Base-by-base conservation (phyloP, 2,888 invertebrate genomes). In the Magallana nippona region DNA sequence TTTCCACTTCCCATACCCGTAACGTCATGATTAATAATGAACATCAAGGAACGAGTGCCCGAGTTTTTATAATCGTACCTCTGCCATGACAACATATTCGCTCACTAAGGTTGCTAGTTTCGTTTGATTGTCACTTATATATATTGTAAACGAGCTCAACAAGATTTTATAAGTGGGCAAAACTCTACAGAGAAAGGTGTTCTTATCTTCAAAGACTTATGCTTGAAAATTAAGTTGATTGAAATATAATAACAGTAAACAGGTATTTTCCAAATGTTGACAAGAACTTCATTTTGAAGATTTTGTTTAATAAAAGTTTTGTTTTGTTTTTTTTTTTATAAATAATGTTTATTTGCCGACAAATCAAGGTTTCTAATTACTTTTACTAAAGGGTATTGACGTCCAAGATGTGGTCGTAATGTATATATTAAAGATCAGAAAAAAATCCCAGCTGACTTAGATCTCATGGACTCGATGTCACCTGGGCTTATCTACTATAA, bases 1-100 rank as follows among this genome's bases (percentile, higher is more conserved):
- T 71, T 22, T 79, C 56, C 15, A 55, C 77, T 60, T 82, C 79
- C 84, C 84, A 84, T 60, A 84, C 58, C 22, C 71, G 32, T 17
- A 82, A 27, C 11, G 82, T 84, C 71, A 71, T 71, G 10, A 71
- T 71, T 22, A 71, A 71, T 15, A 22, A 22, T 71, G 27, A 71
- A 8, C 8, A 44, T 5, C 44, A 5, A 8, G 8, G 44, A 44
- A 44, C 44, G 44, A 44, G 71, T 3, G 11, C 32, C 22, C 27
- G 22, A 32, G 71, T 71, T 71, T 27, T 71, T 71, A 71, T 32
- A 15, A 60, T 15, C 10, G 71, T 11, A 27, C 15, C 32, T 71
- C 71, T 71, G 19, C 71, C 71, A 22, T 71, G 71, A 71, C 71
- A 71, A 71, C 71, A 15, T 22, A 27, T 71, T 71, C 22, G 32